A percentile compares a stretch with the other conserved stretches of the same genome.
phyloP scores from a whole-genome alignment of 2,797 vertebrate genomes.

The Aplochiton taeniatus region DNA sequence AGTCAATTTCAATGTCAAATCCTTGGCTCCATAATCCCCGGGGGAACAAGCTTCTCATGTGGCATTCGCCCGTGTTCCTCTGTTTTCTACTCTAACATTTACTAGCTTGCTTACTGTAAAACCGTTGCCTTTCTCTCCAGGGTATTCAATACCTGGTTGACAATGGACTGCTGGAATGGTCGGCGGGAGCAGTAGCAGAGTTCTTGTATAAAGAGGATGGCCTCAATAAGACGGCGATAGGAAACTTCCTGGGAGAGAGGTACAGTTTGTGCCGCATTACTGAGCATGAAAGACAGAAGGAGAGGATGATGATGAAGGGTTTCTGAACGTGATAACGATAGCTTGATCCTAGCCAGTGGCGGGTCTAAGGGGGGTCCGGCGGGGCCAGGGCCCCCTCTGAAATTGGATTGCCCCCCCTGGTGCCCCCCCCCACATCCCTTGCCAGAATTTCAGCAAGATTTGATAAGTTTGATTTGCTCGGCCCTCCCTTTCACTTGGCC shows the following conservation, averaged over 20 bases:
- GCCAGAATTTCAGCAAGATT: too few species aligned
- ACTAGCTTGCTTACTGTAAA: neutral
- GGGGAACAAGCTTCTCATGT: too few species aligned
- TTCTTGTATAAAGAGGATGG: slow-evolving; percentile 94
- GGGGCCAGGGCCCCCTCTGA: too few species aligned
- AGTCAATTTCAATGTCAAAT: too few species aligned
- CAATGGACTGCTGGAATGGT: slow-evolving; percentile 75
- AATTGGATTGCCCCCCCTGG: too few species aligned
- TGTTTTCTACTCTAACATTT: neutral
- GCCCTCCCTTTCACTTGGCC: too few species aligned
- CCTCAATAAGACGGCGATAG: slow-evolving; percentile 92
- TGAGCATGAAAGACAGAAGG: neutral
- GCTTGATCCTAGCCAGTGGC: neutral
- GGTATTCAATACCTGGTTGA: slow-evolving; percentile 84
- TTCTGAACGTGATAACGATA: neutral
- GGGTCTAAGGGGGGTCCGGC: too few species aligned
- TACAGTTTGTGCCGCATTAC: slow-evolving; percentile 36
- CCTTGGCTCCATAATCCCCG: too few species aligned
- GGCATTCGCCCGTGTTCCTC: too few species aligned
- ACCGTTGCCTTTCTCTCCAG: slow-evolving; percentile 53
- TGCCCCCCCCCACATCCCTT: too few species aligned
- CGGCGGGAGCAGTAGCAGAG: slow-evolving; percentile 78
- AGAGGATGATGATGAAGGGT: neutral
- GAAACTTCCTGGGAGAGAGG: slow-evolving; percentile 88
- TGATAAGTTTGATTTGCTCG: too few species aligned